Percentiles rank a stretch among this genome's conserved stretches.
phyloP scores from a whole-genome alignment of 2,888 invertebrate species.

The Conistra vaccinii region DNA sequence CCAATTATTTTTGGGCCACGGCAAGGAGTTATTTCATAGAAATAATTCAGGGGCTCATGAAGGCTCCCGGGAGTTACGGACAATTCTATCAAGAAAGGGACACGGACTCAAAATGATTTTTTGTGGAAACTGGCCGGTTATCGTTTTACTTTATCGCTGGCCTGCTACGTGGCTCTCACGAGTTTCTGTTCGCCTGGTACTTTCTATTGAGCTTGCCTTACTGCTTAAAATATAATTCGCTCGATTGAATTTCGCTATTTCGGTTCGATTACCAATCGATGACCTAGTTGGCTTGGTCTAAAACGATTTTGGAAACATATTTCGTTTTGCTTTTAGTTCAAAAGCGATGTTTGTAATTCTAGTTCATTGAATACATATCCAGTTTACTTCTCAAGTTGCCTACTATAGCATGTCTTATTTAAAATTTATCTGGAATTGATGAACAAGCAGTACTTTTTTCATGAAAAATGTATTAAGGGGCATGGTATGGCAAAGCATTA shows the following conservation, averaged over 20 bases:
- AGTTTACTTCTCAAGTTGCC: too few species aligned
- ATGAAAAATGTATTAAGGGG: neutral
- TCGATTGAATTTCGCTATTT: constrained; percentile 59
- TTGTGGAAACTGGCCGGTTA: constrained; percentile 64
- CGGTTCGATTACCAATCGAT: constrained; percentile 36
- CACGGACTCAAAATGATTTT: constrained; percentile 67
- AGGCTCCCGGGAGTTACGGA: constrained; percentile 64
- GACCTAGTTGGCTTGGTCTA: constrained; percentile 17
- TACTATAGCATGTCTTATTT: neutral
- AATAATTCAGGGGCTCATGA: constrained; percentile 68
- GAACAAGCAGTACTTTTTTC: neutral
- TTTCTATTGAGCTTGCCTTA: constrained; percentile 36
- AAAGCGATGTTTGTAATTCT: neutral
- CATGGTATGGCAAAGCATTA: too few species aligned
- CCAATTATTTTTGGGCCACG: constrained; percentile 69
- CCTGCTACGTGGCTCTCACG: constrained; percentile 57
- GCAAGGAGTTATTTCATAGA: constrained; percentile 64
- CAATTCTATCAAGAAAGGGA: constrained; percentile 69
- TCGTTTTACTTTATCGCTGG: constrained; percentile 65
- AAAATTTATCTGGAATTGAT: neutral
- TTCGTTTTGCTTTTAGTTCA: constrained; percentile 14
- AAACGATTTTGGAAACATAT: constrained; percentile 15
- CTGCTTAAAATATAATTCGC: constrained; percentile 57
- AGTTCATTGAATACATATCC: neutral
- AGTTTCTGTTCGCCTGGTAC: constrained; percentile 58